Conservation (phyloP, 1,140 invertebrate genomes). For the Kradibia gibbosae region DNA sequence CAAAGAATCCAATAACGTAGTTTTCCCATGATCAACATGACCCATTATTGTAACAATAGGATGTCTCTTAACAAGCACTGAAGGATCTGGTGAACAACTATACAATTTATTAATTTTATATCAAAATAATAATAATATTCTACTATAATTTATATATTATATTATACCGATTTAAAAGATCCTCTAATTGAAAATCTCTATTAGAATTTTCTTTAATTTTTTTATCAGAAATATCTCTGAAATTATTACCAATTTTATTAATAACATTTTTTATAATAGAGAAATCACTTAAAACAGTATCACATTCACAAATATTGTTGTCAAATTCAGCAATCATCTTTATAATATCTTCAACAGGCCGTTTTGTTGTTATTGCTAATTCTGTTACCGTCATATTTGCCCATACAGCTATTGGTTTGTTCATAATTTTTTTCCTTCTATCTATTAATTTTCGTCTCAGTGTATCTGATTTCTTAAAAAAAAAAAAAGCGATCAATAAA, state of each 20-base stretch:
- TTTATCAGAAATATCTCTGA: slow-evolving; percentile 55
- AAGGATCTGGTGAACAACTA: slow-evolving; percentile 77
- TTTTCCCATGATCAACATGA: slow-evolving; percentile 99
- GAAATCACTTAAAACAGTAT: slow-evolving; percentile 71
- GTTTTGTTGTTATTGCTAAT: slow-evolving; percentile 77
- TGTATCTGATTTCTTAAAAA: not conserved
- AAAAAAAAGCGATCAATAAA: slow-evolving; percentile 3
- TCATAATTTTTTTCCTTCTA: not conserved
- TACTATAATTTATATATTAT: not conserved
- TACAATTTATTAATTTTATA: slow-evolving; percentile 32
- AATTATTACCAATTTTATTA: slow-evolving; percentile 77
- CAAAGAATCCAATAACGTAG: slow-evolving; percentile 93
- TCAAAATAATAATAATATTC: not conserved
- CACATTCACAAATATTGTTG: slow-evolving; percentile 67
- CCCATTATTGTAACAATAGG: slow-evolving; percentile 99
- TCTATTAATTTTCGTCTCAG: not conserved
- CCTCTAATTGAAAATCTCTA: slow-evolving; percentile 2
- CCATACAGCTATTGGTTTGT: slow-evolving; percentile 77
- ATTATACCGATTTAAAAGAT: slow-evolving; percentile 58
- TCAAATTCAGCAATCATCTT: slow-evolving; percentile 77
- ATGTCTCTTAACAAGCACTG: slow-evolving; percentile 79
- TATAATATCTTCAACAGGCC: slow-evolving; percentile 77
- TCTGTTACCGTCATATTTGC: slow-evolving; percentile 84
- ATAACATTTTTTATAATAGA: slow-evolving; percentile 78
- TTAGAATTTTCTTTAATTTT: not conserved